Conservation (phyloP, 2,113 vertebrate species). For the Litocranius walleri region DNA sequence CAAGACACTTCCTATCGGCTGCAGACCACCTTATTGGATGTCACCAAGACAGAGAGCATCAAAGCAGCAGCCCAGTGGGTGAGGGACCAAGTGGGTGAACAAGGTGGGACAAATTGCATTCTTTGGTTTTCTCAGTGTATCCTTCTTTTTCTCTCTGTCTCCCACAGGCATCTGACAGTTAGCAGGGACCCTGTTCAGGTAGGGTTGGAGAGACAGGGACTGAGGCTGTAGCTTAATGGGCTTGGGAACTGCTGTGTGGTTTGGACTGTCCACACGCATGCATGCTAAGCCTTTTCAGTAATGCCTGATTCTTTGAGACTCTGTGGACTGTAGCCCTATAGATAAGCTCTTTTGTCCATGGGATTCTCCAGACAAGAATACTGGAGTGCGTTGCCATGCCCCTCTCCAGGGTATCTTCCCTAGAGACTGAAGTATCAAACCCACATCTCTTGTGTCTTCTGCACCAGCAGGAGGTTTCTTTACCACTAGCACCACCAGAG, state of each 20-base stretch:
- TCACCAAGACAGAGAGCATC: slow-evolving; percentile 82
- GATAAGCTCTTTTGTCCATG: background rate
- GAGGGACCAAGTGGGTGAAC: slow-evolving; percentile 80
- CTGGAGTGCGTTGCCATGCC: background rate
- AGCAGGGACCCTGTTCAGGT: background rate
- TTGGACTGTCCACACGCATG: background rate
- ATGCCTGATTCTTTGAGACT: background rate
- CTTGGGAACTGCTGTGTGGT: background rate
- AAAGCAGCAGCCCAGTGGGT: slow-evolving; percentile 77
- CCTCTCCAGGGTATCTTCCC: background rate
- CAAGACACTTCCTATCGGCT: slow-evolving; percentile 79
- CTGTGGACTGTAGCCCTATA: background rate
- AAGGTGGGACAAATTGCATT: slow-evolving; percentile 75
- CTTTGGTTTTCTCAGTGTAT: background rate
- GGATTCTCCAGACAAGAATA: background rate
- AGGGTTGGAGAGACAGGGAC: background rate
- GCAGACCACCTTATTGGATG: slow-evolving; percentile 83
- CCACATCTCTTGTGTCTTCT: background rate
- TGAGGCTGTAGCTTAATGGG: background rate
- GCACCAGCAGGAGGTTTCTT: background rate
- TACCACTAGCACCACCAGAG: background rate
- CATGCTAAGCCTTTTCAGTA: background rate
- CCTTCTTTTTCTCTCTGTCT: background rate
- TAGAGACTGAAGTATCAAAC: background rate
- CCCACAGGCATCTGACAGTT: background rate